These are phyloP conservation scores for Erebia aethiops DNA, from an alignment of 2,888 invertebrate species.

Conservation along the genomic window DNA sequence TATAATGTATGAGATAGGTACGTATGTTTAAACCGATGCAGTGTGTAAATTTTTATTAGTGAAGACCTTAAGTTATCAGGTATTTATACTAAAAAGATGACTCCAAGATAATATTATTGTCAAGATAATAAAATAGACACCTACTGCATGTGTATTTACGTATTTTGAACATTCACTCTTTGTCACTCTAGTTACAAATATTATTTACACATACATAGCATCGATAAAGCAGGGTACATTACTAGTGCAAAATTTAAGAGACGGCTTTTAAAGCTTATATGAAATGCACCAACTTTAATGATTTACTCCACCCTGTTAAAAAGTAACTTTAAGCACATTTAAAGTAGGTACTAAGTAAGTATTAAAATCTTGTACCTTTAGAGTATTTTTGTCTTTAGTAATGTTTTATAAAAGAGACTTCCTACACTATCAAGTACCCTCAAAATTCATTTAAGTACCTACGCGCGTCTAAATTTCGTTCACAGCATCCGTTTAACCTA, in stretches of 20 bases:
- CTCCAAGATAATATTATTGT: constrained; percentile 45
- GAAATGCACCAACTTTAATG: constrained; percentile 38
- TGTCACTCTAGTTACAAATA: neutral
- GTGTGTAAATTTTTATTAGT: too few relatives aligned
- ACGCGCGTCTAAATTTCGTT: too few relatives aligned
- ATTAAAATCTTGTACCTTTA: neutral
- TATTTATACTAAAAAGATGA: constrained; percentile 37
- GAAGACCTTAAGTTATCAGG: constrained; percentile 24
- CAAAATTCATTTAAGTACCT: neutral
- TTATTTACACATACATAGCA: constrained; percentile 23
- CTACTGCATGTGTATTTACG: constrained; percentile 10
- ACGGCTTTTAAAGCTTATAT: constrained; percentile 40
- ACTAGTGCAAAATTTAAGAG: constrained; percentile 31
- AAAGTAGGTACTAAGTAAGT: neutral
- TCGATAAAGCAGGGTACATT: constrained; percentile 13
- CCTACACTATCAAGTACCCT: constrained; percentile 2
- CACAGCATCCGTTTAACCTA: neutral
- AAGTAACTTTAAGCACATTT: neutral
- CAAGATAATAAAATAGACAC: constrained; percentile 33
- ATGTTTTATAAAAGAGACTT: neutral
- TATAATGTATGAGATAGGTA: too few relatives aligned
- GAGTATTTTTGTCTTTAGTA: neutral
- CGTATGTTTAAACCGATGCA: too few relatives aligned
- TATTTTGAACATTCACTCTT: neutral
- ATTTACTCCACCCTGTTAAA: constrained; percentile 5